Evolutionary conservation across 2,797 vertebrate species (phyloP).

Genomic region (Enteromius argenteus): DNA sequence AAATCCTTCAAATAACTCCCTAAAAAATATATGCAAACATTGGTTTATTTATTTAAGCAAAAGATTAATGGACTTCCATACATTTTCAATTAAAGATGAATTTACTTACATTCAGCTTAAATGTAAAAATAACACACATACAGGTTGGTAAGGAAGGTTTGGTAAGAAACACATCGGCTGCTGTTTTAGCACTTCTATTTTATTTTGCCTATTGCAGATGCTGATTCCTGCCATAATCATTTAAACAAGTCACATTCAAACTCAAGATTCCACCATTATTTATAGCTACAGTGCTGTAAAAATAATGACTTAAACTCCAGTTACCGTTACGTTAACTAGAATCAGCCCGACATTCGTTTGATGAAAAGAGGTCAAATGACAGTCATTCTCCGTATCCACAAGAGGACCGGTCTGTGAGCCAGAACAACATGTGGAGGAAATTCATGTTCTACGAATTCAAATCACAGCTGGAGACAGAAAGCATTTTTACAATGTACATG

Average conservation of each 20-base stretch:
- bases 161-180: background rate
- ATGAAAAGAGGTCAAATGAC: constrained; percentile 20
- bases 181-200: background rate
- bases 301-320: constrained; percentile 11
- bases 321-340: constrained; percentile 8
- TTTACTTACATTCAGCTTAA: background rate
- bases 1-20: too few species aligned
- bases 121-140: background rate
- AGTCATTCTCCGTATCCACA: constrained; percentile 11
- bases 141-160: background rate
- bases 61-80: too few species aligned
- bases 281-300: background rate
- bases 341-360: background rate
- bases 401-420: constrained; percentile 11
- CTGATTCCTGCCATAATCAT: background rate
- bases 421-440: constrained; percentile 51
- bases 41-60: too few species aligned
- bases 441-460: constrained; percentile 36
- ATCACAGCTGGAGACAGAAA: constrained; percentile 66
- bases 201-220: background rate
- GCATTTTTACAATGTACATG: constrained; percentile 69
- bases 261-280: background rate
- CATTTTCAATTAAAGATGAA: too few species aligned
- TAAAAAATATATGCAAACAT: too few species aligned
- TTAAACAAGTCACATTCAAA: background rate